Percentiles rank a stretch among this genome's conserved stretches.
phyloP scores from a whole-genome alignment of 2,797 vertebrate genomes.

The Anguilla pacifica region DNA sequence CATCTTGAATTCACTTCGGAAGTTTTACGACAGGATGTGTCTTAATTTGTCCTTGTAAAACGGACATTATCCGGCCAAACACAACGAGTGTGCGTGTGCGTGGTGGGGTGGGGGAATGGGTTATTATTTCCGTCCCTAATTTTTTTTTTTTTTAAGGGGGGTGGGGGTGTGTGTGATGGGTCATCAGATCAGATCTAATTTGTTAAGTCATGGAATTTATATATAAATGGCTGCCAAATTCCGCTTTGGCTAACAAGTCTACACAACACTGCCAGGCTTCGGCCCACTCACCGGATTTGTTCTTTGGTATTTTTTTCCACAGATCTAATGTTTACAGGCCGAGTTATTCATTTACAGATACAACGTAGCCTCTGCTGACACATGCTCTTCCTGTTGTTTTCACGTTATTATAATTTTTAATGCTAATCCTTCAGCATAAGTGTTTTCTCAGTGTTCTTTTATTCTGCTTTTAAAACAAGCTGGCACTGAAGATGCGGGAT shows the following conservation, averaged over 20 bases:
- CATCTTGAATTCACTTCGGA: constrained; percentile 8
- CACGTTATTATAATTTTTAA: not conserved
- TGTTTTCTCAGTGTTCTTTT: not conserved
- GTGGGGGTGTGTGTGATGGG: constrained; percentile 2
- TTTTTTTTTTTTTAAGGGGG: too few relatives aligned
- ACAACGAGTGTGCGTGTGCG: not conserved
- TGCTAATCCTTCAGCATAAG: not conserved
- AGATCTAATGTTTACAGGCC: constrained; percentile 20
- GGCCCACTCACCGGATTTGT: not conserved
- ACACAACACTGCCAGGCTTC: constrained; percentile 13
- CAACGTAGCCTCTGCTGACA: not conserved
- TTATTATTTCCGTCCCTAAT: constrained; percentile 28
- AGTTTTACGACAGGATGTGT: constrained; percentile 44
- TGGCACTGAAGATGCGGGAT: not conserved
- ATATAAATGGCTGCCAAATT: constrained; percentile 37
- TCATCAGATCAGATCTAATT: constrained; percentile 43
- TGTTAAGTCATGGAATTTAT: constrained; percentile 42
- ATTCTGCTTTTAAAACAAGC: not conserved
- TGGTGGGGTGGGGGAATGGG: not conserved
- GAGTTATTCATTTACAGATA: constrained; percentile 20
- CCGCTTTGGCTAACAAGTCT: constrained; percentile 15
- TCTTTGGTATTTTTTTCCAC: not conserved
- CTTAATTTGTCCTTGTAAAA: constrained; percentile 34
- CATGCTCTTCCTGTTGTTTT: not conserved
- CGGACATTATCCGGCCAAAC: constrained; percentile 30